Base-by-base conservation (phyloP, 2,888 invertebrate genomes). In the Chaetogeoica ovagalla region DNA sequence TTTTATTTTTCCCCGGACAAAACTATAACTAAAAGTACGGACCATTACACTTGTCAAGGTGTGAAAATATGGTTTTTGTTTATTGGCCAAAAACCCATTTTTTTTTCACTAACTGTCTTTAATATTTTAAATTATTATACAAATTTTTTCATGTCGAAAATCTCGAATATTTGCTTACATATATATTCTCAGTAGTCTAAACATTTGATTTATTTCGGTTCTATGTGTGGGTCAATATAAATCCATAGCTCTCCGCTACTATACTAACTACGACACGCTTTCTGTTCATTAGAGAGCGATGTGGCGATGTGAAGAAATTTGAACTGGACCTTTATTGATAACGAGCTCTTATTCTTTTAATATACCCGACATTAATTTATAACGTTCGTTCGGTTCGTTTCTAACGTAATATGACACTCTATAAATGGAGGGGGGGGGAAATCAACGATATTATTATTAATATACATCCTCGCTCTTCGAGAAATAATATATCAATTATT, bases 11-110 rank as follows among this genome's bases (percentile, higher is more conserved):
- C 55, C 8, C 62, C 19, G n/a, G 55, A 43, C 19, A 21, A 65
- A 74, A 74, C 65, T 21, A 30, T 55, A 65, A 52, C 63, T 65
- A 65, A 65, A 55, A 65, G 21, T 65, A 19, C 65, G 39, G 55
- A 57, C 30, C 74, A 65, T 74, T 74, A 65, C 39, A 63, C 52
- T 63, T 73, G 73, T 63, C 73, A 63, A 52, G 62, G 63, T 57
- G 55, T 23, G 55, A 74, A 55, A 74, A 65, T 74, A 23, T 39
- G 52, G 55, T 39, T 57, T 39, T 57, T 37, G 63, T 65, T 74
- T 57, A 65, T 65, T 74, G 74, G 39, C 52, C 30, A 72, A 63
- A 63, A 37, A 65, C 63, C 9, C 52, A 30, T 52, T 48, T 15
- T 9, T 15, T 9, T 37, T 52, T 52, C 9, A 62, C n/a, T 8